Base-by-base conservation (phyloP, 2,113 vertebrate genomes). In the Ardeotis arabs region DNA sequence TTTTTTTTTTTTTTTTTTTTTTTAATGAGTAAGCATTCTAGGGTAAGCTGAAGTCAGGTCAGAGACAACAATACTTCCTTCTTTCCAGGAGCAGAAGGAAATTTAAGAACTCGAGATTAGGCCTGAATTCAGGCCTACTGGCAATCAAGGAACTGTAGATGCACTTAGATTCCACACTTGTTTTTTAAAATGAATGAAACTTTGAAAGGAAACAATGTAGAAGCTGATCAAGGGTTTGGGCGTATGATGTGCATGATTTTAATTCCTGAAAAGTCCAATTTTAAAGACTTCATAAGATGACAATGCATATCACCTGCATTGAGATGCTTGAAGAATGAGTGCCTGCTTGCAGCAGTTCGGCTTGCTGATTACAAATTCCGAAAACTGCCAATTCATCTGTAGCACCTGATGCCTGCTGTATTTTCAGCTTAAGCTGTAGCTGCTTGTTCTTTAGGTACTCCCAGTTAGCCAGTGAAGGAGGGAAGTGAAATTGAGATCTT, bases 131-230 rank as follows among this genome's bases (percentile, higher is more conserved):
- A 31, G 50, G 22, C 22, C 12, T 70, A n/a, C 33, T 55, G 49
- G 20, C 22, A 41, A 2, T 28, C 2, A 2, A 24, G 29, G 53
- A 63, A 47, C 8, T 12, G 21, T 12, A 35, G 31, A 10, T 23
- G 10, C 8, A 4, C 15, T 53, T 31, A 4, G 0, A 5, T 35
- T 79, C 28, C 7, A 6, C 12, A 4, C 8, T 47, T 33, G 4
- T 3, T 67, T 35, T 59, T 70, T 39, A 33, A 74, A 82, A 76
- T 14, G 10, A 82, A 76, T 14, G 10, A 19, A 37, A 72, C 44
- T 73, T 73, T 27, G 19, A 56, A 37, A 37, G 21, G 25, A 60
- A 68, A 31, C 15, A 12, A 7, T 0, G 1, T 44, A 23, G 31
- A 69, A 21, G 24, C n/a, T 44, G 21, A 22, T 56, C 3, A 9